Conservation (phyloP, 2,888 invertebrate species). For the Xylocampa areola region DNA sequence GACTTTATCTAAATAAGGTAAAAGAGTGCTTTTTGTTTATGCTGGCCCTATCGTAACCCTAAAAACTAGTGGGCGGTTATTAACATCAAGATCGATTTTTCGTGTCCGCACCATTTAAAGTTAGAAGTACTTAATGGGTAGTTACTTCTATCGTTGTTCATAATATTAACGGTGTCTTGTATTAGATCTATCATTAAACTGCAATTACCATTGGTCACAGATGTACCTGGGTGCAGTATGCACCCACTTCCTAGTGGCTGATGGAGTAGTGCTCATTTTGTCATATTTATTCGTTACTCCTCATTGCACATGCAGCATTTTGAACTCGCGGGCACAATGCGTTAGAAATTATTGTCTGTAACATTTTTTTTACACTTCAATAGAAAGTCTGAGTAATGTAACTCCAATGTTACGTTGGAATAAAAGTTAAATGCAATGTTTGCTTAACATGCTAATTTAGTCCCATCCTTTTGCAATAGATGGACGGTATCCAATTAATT, state of each 20-base stretch:
- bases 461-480: constrained; percentile 37
- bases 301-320: constrained; percentile 29
- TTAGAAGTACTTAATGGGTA: constrained; percentile 1
- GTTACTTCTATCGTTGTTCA: constrained; percentile 4
- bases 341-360: constrained; percentile 14
- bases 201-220: constrained; percentile 46
- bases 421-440: constrained; percentile 11
- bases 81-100: constrained; percentile 2
- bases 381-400: neutral
- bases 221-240: constrained; percentile 22
- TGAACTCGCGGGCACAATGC: constrained; percentile 14
- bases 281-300: constrained; percentile 34
- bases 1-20: constrained; percentile 11
- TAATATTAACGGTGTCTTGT: constrained; percentile 28
- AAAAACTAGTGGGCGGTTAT: neutral
- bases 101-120: constrained; percentile 1
- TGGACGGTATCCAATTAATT: constrained; percentile 44
- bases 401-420: constrained; percentile 11
- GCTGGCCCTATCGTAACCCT: neutral
- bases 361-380: constrained; percentile 17
- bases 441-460: constrained; percentile 30
- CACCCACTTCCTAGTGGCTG: constrained; percentile 39
- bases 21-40: neutral
- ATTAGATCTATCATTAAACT: constrained; percentile 41
- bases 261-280: constrained; percentile 26